A percentile compares a stretch with the other conserved stretches of the same genome.
These are phyloP conservation scores for Chitala chitala DNA, from an alignment of 2,113 vertebrate species.

Conservation along the genomic window DNA sequence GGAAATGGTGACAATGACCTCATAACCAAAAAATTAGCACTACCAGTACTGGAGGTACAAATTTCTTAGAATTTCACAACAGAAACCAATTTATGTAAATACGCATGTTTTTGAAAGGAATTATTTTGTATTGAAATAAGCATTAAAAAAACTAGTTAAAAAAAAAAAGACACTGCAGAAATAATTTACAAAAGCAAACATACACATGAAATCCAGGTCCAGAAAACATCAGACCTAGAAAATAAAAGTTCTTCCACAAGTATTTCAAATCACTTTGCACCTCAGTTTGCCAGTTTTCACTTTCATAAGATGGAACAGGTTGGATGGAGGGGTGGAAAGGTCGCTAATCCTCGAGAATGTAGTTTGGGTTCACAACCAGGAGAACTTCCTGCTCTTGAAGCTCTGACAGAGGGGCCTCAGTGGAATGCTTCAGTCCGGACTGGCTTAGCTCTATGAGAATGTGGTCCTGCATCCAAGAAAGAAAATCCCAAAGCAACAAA, in stretches of 20 bases:
- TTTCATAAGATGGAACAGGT: background rate
- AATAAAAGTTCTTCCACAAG: background rate
- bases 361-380: constrained; percentile 96
- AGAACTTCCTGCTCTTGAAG: constrained; percentile 67
- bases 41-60: too few species aligned
- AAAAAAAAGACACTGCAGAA: constrained; percentile 24
- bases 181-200: constrained; percentile 53
- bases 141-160: too few species aligned
- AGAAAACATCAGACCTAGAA: constrained; percentile 7
- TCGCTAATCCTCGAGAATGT: constrained; percentile 81
- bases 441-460: constrained; percentile 91
- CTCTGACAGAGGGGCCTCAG: constrained; percentile 58
- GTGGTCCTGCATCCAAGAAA: constrained; percentile 71
- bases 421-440: constrained; percentile 72
- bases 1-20: too few species aligned
- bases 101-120: too few species aligned
- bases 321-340: background rate
- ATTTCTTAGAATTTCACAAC: too few species aligned
- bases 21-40: too few species aligned
- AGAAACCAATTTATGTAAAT: too few species aligned
- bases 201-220: background rate
- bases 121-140: too few species aligned
- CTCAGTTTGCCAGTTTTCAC: background rate
- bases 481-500: background rate
- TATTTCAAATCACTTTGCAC: background rate